Evolutionary conservation across 2,113 vertebrate species (phyloP).

Genomic region (Melanostigma gelatinosum): DNA sequence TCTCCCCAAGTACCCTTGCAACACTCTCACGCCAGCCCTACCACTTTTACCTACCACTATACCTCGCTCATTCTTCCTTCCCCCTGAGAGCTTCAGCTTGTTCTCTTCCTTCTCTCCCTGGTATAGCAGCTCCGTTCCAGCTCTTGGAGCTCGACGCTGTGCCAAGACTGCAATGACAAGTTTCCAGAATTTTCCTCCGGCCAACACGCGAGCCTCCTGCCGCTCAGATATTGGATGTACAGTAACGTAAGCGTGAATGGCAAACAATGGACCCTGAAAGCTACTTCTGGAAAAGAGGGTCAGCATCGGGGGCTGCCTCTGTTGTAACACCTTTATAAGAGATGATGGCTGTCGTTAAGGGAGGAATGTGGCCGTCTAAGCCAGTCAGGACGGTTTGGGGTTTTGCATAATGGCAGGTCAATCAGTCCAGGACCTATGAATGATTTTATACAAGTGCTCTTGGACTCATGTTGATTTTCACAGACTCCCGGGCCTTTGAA

Average conservation of each 20-base stretch:
- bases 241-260: slow-evolving; percentile 20
- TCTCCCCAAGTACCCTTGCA: slow-evolving; percentile 63
- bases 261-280: slow-evolving; percentile 57
- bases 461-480: slow-evolving; percentile 47
- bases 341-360: slow-evolving; percentile 47
- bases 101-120: slow-evolving; percentile 19
- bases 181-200: slow-evolving; percentile 52
- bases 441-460: slow-evolving; percentile 54
- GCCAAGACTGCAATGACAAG: slow-evolving; percentile 64
- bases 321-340: slow-evolving; percentile 41
- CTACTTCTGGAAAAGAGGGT: slow-evolving; percentile 57
- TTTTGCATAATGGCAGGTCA: slow-evolving; percentile 69
- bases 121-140: slow-evolving; percentile 42
- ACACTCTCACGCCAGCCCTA: slow-evolving; percentile 41
- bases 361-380: slow-evolving; percentile 52
- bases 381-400: slow-evolving; percentile 60
- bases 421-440: slow-evolving; percentile 49
- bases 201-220: slow-evolving; percentile 32
- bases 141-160: slow-evolving; percentile 32
- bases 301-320: slow-evolving; percentile 20
- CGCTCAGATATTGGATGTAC: slow-evolving; percentile 48
- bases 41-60: too few species aligned
- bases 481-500: slow-evolving; percentile 27
- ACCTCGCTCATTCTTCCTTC: slow-evolving; percentile 62
- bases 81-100: slow-evolving; percentile 37